Percentiles rank a stretch among this genome's conserved stretches.
Evolutionary conservation across 2,113 vertebrate species (phyloP).

Genomic region (Calidris pugnax): DNA sequence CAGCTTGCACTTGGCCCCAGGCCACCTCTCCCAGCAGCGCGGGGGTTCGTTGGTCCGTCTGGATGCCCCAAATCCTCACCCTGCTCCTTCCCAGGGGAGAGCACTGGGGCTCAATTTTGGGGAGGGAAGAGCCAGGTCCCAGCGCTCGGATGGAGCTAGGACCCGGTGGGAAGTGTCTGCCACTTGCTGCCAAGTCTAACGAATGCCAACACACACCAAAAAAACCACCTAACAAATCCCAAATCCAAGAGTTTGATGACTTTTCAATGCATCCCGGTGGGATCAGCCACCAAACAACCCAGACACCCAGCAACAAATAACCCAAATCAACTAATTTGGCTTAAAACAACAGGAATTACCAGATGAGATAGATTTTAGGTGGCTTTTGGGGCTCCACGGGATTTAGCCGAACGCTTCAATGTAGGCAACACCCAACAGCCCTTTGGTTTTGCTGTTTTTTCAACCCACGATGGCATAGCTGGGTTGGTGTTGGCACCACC

Average conservation of each 20-base stretch:
- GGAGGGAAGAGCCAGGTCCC: not conserved
- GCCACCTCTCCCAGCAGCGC: not conserved
- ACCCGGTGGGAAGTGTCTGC: not conserved
- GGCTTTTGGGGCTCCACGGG: not conserved
- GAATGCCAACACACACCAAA: not conserved
- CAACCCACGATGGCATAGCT: not conserved
- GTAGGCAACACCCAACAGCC: not conserved
- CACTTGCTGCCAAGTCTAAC: not conserved
- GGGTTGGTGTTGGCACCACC: fast-evolving
- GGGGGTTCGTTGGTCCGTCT: fast-evolving
- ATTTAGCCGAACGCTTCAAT: too few relatives aligned
- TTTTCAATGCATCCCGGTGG: too few relatives aligned
- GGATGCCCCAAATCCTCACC: not conserved
- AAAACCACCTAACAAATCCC: not conserved
- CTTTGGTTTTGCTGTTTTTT: not conserved
- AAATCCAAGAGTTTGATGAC: not conserved
- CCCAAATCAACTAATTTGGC: not conserved
- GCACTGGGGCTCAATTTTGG: fast-evolving
- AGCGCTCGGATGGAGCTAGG: fast-evolving
- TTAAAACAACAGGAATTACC: not conserved
- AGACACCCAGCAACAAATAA: not conserved
- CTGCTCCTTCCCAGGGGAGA: not conserved
- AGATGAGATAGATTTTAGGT: not conserved
- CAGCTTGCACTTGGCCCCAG: not conserved
- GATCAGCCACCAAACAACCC: not conserved